These are phyloP conservation scores for Zelleria hepariella DNA, from an alignment of 2,888 invertebrate species.

Conservation along the genomic window DNA sequence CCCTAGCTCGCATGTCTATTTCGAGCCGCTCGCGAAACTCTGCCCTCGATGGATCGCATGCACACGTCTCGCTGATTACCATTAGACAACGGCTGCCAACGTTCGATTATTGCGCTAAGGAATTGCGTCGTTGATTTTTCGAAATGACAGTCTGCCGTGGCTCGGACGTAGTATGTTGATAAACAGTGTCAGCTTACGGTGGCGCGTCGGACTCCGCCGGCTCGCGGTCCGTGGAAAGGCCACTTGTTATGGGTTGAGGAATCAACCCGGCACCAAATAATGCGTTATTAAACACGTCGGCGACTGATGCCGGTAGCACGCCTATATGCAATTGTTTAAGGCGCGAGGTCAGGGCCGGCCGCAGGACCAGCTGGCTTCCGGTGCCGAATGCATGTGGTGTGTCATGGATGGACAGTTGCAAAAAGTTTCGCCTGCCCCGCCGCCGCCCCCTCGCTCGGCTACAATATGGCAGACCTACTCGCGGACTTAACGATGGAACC, in stretches of 20 bases:
- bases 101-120: constrained; percentile 31
- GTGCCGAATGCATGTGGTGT: constrained; percentile 17
- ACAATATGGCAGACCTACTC: constrained; percentile 2
- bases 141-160: constrained; percentile 11
- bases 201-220: constrained; percentile 31
- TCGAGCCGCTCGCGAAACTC: constrained; percentile 57
- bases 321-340: background rate
- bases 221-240: constrained; percentile 29
- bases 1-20: constrained; percentile 45
- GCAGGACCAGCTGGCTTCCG: constrained; percentile 45
- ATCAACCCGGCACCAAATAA: constrained; percentile 28
- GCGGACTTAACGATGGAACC: background rate
- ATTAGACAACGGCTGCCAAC: constrained; percentile 32
- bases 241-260: constrained; percentile 37
- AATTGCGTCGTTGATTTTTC: constrained; percentile 17
- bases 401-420: background rate
- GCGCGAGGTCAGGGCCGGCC: background rate
- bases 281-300: background rate
- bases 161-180: constrained; percentile 39
- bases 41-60: constrained; percentile 37
- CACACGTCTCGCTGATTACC: constrained; percentile 35
- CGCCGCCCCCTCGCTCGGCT: background rate
- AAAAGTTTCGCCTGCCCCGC: background rate
- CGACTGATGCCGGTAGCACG: background rate
- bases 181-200: constrained; percentile 62